Evolutionary conservation across 2,888 invertebrate species (phyloP).

Genomic region (Xylophagus ater): DNA sequence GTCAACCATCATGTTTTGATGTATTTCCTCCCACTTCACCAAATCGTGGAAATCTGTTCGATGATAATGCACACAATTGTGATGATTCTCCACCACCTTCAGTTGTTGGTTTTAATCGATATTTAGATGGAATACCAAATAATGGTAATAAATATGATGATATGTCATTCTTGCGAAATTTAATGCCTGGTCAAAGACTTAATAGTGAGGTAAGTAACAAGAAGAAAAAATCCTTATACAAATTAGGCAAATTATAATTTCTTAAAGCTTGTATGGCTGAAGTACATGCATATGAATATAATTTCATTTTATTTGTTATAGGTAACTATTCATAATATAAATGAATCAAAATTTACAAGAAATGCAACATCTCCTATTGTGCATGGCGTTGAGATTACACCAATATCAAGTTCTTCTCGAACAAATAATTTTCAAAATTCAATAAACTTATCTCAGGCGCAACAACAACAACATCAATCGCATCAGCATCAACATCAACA

Average conservation of each 20-base stretch:
- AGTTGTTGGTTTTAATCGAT: slow-evolving; percentile 33
- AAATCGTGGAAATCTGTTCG: neutral
- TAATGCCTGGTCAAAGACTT: slow-evolving; percentile 39
- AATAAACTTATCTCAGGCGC: slow-evolving; percentile 15
- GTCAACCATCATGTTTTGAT: neutral
- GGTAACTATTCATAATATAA: slow-evolving; percentile 40
- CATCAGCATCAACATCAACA: slow-evolving; percentile 17
- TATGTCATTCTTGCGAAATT: slow-evolving; percentile 34
- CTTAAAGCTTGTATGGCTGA: neutral
- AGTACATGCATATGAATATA: neutral
- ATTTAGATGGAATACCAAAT: slow-evolving; percentile 36
- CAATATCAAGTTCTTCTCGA: slow-evolving; percentile 24
- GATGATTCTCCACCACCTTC: slow-evolving; percentile 28
- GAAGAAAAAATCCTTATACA: neutral
- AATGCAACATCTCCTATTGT: slow-evolving; percentile 31
- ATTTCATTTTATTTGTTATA: slow-evolving; percentile 15
- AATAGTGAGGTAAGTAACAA: slow-evolving; percentile 37
- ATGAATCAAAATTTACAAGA: slow-evolving; percentile 36
- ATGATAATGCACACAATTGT: neutral
- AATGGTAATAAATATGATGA: slow-evolving; percentile 34
- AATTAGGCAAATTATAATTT: neutral
- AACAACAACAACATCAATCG: slow-evolving; percentile 13
- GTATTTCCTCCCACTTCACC: neutral
- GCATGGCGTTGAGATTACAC: slow-evolving; percentile 38
- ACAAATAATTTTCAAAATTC: slow-evolving; percentile 12